Evolutionary conservation across 1,140 invertebrate species (phyloP).

Genomic region (Caerostris darwini): DNA sequence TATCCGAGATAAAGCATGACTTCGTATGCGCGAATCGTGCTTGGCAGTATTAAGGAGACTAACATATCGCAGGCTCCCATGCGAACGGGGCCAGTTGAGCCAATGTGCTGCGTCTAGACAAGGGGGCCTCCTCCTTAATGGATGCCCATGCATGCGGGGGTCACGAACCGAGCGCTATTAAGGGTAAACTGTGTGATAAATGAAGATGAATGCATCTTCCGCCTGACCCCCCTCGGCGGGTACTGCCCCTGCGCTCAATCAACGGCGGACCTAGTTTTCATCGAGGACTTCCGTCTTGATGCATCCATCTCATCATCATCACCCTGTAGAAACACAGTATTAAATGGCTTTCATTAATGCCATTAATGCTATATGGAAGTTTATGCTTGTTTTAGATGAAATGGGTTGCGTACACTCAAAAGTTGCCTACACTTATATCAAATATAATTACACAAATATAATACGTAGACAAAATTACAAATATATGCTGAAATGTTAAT

Average conservation of each 20-base stretch:
- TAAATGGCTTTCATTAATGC: not conserved
- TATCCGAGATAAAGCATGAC: not conserved
- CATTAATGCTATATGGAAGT: too few relatives aligned
- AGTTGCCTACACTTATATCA: too few relatives aligned
- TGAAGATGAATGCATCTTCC: conserved; percentile 28
- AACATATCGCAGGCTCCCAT: not conserved
- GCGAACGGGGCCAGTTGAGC: not conserved
- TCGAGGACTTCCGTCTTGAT: not conserved
- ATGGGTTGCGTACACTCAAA: too few relatives aligned
- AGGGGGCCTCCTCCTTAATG: conserved; percentile 9
- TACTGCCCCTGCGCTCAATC: not conserved
- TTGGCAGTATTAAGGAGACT: too few relatives aligned
- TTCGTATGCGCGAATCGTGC: not conserved
- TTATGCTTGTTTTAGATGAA: too few relatives aligned
- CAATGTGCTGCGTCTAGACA: conserved; percentile 2
- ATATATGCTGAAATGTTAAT: too few relatives aligned
- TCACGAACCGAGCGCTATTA: not conserved
- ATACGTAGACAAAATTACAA: too few relatives aligned
- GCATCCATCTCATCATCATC: not conserved
- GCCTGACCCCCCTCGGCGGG: not conserved
- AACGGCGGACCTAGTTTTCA: conserved; percentile 1
- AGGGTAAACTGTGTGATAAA: conserved; percentile 28
- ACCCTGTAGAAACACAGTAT: too few relatives aligned
- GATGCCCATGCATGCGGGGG: not conserved
- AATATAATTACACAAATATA: too few relatives aligned